Evolutionary conservation across 2,888 invertebrate genomes (phyloP), one percentile per base, ranked within the genome.

Genomic region (Macrosiphum euphorbiae): DNA sequence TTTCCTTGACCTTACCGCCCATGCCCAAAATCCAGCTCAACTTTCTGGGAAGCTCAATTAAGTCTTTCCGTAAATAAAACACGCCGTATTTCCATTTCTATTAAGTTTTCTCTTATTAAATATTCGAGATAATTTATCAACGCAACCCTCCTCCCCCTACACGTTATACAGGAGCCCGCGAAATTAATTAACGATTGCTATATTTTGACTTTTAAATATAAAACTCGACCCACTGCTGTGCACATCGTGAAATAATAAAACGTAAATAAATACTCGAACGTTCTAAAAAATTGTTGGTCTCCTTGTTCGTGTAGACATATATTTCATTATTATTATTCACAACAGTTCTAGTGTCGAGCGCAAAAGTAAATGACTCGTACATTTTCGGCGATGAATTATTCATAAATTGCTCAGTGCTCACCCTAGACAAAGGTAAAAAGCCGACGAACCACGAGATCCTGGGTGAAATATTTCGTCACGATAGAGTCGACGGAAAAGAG

Each of bases 71-170:
- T 94, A 94, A 94, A 94, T 94, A 94, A 94, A 94, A 90, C 90
- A 93, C 93, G 89, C 89, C 89, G 94, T 90, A 94, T 94, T 94
- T 94, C 90, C 94, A 94, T 94, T 94, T 94, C 94, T 94, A 94
- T 94, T 94, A 94, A 94, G 94, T 94, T 94, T 94, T 90, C 94
- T 94, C 90, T 94, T 94, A 90, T 94, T 94, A 94, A 94, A 94
- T 94, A 94, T 94, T 94, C 94, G 94, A 78, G 94, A 94, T 94
- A 90, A 94, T 94, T 94, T 94, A 94, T 94, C 94, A 94, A 94
- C 61, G 61, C 94, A n/a, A 67, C 86, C 89, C 90, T 24, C n/a
- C 26, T 16, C 44, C 47, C 4, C 85, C 52, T 55, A n/a, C 67
- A 44, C 88, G 52, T 88, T 92, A n/a, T 16, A 88, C 92, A 52